These are phyloP conservation scores for Cheilosia urbana DNA, from an alignment of 2,888 invertebrate species.

Conservation along the genomic window DNA sequence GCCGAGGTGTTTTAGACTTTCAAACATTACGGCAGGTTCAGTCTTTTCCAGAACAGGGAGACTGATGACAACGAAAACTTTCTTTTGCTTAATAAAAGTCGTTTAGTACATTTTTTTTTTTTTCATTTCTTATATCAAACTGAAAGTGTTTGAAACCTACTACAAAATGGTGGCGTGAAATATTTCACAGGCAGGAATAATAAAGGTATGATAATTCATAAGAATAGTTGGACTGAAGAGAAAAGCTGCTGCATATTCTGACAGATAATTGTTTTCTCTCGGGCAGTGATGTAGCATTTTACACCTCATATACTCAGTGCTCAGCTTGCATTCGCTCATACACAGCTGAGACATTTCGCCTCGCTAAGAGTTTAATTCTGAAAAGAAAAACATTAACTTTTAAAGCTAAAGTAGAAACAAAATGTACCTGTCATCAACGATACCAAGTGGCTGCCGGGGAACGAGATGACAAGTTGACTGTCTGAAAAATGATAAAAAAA, in stretches of 20 bases:
- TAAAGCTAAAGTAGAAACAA: too few species aligned
- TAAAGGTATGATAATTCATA: conserved; percentile 4
- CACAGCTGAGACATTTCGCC: conserved; percentile 47
- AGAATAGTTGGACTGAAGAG: conserved; percentile 24
- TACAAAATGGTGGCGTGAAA: conserved; percentile 34
- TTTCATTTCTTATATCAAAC: conserved; percentile 14
- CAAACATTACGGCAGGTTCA: too few species aligned
- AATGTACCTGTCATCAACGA: conserved; percentile 78
- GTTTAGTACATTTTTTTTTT: neutral
- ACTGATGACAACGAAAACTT: neutral
- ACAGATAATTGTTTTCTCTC: conserved; percentile 9
- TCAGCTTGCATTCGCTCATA: conserved; percentile 56
- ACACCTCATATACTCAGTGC: neutral
- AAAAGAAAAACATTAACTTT: neutral
- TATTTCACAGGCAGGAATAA: conserved; percentile 30
- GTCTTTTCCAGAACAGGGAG: neutral
- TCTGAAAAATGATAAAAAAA: conserved; percentile 75
- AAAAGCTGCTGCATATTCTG: conserved; percentile 26
- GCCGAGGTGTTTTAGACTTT: too few species aligned
- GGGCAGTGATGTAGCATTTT: neutral
- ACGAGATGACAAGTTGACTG: conserved; percentile 83
- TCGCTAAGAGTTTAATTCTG: conserved; percentile 67
- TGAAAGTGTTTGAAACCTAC: conserved; percentile 1
- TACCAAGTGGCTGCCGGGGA: conserved; percentile 81
- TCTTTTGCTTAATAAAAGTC: neutral